Evolutionary conservation across 2,113 vertebrate genomes (phyloP), one percentile per base, ranked within the genome.

Genomic region (Mobula hypostoma): DNA sequence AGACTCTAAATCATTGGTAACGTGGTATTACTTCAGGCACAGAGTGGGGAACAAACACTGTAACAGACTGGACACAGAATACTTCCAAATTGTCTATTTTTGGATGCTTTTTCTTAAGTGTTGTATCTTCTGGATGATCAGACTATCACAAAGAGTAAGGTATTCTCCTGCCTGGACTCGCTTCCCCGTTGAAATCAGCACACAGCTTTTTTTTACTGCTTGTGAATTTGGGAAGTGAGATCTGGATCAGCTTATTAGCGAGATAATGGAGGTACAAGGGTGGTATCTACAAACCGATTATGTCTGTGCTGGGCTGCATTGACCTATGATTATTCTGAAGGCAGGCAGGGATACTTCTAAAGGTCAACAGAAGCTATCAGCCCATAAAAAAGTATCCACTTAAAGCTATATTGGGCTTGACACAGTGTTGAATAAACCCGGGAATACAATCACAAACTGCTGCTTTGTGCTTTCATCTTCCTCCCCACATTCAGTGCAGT

Each of bases 181-280:
- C 40, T 93, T 90, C 70, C 68, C 91, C 27, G 68, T 70, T 74
- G 91, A 74, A 93, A 93, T 93, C 66, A 93, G 91, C 91, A 32
- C 85, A 88, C 61, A 66, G 29, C 68, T 61, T n/a, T 36, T 74
- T 72, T 93, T 48, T 93, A 74, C 72, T 93, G 24, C 91, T 74
- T 93, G 70, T 27, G 70, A 93, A 70, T 72, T 74, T 74, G 36
- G 68, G 68, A 72, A 93, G 70, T 48, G 36, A 93, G 91, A 93
- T 93, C 68, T 74, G 91, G 70, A 93, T 93, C 91, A 93, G 91
- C 91, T 93, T 93, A 93, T 93, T 93, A 93, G 70, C 40, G 91
- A 93, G 91, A 93, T 93, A 93, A 93, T 93, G 40, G 36, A 32
- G 91, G 91, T 93, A 74, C 91, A 76, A 93, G 91, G 70, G 91